Evolutionary conservation across 1,140 invertebrate species (phyloP).

Genomic region (Hermetia illucens): DNA sequence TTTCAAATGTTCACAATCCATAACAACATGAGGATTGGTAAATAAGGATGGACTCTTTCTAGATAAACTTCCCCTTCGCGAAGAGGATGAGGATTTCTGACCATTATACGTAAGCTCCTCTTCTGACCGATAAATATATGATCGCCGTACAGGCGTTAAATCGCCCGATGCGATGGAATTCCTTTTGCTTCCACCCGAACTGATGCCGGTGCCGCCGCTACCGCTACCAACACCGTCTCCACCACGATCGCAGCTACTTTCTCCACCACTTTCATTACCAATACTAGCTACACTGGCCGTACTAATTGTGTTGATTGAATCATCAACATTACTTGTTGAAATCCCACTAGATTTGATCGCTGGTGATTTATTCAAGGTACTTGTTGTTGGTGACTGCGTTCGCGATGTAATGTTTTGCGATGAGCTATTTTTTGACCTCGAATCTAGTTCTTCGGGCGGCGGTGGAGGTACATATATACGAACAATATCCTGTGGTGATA

Average conservation of each 20-base stretch:
- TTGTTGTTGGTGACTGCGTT: not conserved
- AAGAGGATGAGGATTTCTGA: conserved; percentile 3
- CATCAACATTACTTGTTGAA: not conserved
- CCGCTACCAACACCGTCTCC: not conserved
- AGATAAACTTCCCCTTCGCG: conserved; percentile 4
- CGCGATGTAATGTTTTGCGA: not conserved
- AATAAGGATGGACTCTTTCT: conserved; percentile 5
- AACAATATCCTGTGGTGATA: conserved; percentile 7
- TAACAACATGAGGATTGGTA: conserved; percentile 2
- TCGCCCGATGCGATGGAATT: conserved; percentile 4
- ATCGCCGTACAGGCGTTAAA: conserved; percentile 1
- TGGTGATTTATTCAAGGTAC: not conserved
- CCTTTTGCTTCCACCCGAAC: conserved; percentile 1
- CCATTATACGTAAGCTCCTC: conserved; percentile 2
- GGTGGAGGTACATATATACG: conserved; percentile 8
- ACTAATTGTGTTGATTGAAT: not conserved
- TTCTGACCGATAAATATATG: conserved; percentile 1
- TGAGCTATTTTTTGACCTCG: not conserved
- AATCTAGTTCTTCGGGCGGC: conserved; percentile 2
- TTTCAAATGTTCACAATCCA: conserved; percentile 7
- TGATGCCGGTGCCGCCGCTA: not conserved
- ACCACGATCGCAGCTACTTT: not conserved
- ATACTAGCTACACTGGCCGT: not conserved
- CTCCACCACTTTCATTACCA: not conserved
- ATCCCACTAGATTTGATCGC: not conserved